Percentiles rank a stretch among this genome's conserved stretches.
These are phyloP conservation scores for Sympetrum striolatum DNA, from an alignment of 2,888 invertebrate genomes.

Conservation along the genomic window DNA sequence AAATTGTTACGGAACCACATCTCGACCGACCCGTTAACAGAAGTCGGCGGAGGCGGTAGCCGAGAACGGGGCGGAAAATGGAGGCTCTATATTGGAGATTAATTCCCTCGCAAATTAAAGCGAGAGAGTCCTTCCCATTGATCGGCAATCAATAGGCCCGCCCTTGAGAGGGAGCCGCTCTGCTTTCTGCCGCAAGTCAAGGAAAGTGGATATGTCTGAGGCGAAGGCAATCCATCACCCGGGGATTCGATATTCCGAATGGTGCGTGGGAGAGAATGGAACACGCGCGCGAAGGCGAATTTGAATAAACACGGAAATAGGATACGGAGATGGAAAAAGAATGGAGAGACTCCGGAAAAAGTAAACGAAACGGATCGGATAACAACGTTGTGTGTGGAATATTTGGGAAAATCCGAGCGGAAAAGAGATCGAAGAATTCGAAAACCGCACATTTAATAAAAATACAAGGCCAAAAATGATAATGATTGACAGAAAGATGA, in stretches of 20 bases:
- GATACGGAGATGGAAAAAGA: background rate
- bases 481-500: no score
- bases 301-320: background rate
- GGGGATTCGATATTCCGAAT: background rate
- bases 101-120: background rate
- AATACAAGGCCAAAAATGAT: no score
- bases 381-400: background rate
- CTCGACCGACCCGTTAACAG: background rate
- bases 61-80: background rate
- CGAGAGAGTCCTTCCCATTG: background rate
- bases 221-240: constrained; percentile 20
- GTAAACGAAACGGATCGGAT: background rate
- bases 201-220: constrained; percentile 11
- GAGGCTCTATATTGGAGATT: background rate
- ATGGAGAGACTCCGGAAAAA: background rate
- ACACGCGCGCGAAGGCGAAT: background rate
- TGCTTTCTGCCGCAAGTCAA: background rate
- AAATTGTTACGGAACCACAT: no score
- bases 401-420: background rate
- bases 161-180: no score
- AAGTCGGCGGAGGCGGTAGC: background rate
- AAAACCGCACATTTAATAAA: background rate
- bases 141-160: no score
- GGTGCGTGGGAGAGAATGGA: background rate
- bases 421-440: background rate